A percentile compares a stretch with the other conserved stretches of the same genome.
Conservation (phyloP, 2,888 invertebrate species). For the Lochmaea capreae region DNA sequence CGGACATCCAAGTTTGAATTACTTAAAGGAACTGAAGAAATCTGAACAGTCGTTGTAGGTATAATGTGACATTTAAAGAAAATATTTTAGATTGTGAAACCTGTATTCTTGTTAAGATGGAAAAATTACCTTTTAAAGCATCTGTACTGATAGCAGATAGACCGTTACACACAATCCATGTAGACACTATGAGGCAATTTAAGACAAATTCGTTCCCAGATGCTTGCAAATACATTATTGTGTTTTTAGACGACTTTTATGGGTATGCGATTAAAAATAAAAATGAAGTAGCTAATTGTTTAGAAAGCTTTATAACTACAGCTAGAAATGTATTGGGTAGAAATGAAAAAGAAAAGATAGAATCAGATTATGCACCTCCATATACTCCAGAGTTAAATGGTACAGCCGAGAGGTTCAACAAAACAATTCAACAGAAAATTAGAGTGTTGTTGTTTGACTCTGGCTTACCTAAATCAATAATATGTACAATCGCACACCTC, state of each 20-base stretch:
- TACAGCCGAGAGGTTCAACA: conserved; percentile 18
- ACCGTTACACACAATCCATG: conserved; percentile 47
- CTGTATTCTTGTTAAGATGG: conserved; percentile 43
- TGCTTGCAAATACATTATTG: conserved; percentile 43
- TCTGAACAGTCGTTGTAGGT: conserved; percentile 38
- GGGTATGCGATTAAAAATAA: conserved; percentile 47
- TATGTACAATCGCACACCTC: too few species aligned
- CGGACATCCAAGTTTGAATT: conserved; percentile 46
- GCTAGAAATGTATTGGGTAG: conserved; percentile 49
- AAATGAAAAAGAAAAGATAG: conserved; percentile 37
- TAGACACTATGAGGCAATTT: conserved; percentile 47
- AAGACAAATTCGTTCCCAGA: conserved; percentile 42
- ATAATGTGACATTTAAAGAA: conserved; percentile 45
- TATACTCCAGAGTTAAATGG: conserved; percentile 24
- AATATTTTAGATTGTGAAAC: conserved; percentile 46
- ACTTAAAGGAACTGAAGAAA: conserved; percentile 47
- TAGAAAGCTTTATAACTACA: conserved; percentile 46
- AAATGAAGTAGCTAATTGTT: conserved; percentile 43
- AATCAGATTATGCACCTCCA: conserved; percentile 37
- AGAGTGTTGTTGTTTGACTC: conserved; percentile 37
- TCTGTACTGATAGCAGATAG: conserved; percentile 35
- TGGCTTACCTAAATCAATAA: background rate
- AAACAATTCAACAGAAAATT: conserved; percentile 25
- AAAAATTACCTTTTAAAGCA: conserved; percentile 45
- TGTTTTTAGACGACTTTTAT: conserved; percentile 48